Base-by-base conservation (phyloP, 2,797 vertebrate species). In the Yasuhikotakia modesta region DNA sequence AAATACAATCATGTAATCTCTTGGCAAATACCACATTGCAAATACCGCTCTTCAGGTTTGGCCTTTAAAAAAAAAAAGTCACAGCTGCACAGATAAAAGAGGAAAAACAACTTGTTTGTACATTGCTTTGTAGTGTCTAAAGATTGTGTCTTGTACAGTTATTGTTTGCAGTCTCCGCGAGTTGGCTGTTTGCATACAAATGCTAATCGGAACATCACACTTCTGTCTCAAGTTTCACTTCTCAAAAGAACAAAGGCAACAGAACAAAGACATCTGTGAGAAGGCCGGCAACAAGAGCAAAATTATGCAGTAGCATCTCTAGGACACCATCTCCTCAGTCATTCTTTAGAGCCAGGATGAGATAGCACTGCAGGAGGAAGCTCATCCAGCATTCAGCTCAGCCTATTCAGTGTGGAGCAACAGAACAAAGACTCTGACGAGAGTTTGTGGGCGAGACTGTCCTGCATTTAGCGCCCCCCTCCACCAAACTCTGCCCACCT, bases 401-500 rank as follows among this genome's bases (percentile, higher is more conserved):
- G 17, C 27, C 46, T 13, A 24, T 50, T 70, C 67, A 35, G 50
- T 45, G 61, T 5, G 12, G 16, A 24, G 16, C 14, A 55, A 17
- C 19, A 48, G 21, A 65, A 65, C 73, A 53, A 58, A 73, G 66
- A 48, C 17, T 4, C 24, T 27, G 64, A 43, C 32, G 27, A 64
- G 32, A 43, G 43, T 64, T 57, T 35, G n/a, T 46, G 52, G 48
- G 57, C 22, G 30, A 60, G 73, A n/a, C 7, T 17, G 50, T n/a
- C 52, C 78, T 81, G 76, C 66, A 63, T 73, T 80, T 79, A 78
- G 60, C 60, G 27, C 46, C 66, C 75, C n/a, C 86, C 77, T 73
- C 50, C 21, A 85, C 84, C 84, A 84, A 84, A 87, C 78, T 71
- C 83, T 83, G 83, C 84, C 87, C 83, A 55, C 87, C 85, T 85